Percentiles rank a stretch among this genome's conserved stretches.
phyloP scores from a whole-genome alignment of 2,113 vertebrate genomes.

The Mobula hypostoma region DNA sequence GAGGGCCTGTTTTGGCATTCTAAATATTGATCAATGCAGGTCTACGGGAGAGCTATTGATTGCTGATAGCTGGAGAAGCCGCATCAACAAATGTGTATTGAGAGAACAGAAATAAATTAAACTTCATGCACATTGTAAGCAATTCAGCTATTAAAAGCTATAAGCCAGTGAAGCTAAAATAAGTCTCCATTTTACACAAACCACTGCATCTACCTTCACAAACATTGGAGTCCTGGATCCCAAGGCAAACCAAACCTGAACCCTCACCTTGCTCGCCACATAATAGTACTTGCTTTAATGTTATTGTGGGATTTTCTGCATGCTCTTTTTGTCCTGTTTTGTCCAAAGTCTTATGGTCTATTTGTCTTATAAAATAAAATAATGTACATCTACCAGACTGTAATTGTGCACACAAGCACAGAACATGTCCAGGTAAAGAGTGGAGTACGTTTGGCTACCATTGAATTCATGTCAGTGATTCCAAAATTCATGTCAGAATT shows the following conservation, averaged over 20 bases:
- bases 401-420: neutral
- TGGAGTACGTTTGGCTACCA: neutral
- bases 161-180: neutral
- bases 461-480: neutral
- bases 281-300: neutral
- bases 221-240: neutral
- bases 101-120: slow-evolving; percentile 2
- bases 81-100: neutral
- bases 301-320: neutral
- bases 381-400: neutral
- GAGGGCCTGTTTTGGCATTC: neutral
- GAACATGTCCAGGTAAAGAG: neutral
- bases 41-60: neutral
- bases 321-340: neutral
- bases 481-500: neutral
- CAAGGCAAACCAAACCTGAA: neutral
- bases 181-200: neutral
- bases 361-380: neutral
- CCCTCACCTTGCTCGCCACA: no score
- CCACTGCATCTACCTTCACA: neutral
- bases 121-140: neutral
- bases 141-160: neutral
- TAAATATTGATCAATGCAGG: neutral
- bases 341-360: neutral
- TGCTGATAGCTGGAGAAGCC: neutral